Conservation (phyloP, 35 echinoderm and acorn worm species). For the Ophioderma brevispina region DNA sequence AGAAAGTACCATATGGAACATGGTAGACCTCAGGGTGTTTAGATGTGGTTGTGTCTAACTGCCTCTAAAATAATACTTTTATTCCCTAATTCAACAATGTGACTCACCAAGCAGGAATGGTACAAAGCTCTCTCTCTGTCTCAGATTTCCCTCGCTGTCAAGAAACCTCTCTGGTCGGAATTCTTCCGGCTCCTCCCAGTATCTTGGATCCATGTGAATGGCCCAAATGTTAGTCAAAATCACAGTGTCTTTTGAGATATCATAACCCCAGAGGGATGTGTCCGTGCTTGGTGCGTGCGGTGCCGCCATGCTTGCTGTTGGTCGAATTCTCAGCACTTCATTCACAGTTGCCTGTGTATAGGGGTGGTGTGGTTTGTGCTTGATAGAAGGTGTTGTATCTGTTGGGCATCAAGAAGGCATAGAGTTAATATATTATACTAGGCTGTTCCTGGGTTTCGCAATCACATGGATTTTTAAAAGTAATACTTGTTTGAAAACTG, state of each 20-base stretch:
- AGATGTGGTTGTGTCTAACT: too few species aligned
- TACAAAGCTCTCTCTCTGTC: neutral
- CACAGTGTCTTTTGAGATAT: slow-evolving; percentile 51
- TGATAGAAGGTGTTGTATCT: neutral
- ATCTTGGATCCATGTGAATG: slow-evolving; percentile 44
- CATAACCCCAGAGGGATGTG: neutral
- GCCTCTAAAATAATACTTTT: too few species aligned
- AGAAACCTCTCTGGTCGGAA: slow-evolving; percentile 80
- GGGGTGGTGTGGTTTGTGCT: neutral
- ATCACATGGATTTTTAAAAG: too few species aligned
- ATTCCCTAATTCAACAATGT: too few species aligned
- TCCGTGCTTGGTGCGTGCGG: neutral
- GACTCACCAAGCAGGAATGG: slow-evolving; percentile 61
- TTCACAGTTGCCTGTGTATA: neutral
- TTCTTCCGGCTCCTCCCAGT: slow-evolving; percentile 72
- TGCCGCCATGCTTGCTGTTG: neutral
- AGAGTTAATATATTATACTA: too few species aligned
- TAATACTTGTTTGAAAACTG: too few species aligned
- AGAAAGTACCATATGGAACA: too few species aligned
- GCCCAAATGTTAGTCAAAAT: slow-evolving; percentile 60
- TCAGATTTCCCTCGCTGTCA: slow-evolving; percentile 32
- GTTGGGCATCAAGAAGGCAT: too few species aligned
- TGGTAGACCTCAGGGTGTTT: too few species aligned
- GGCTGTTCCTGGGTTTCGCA: too few species aligned
- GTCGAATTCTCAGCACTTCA: neutral